A percentile compares a stretch with the other conserved stretches of the same genome.
Evolutionary conservation across 2,113 vertebrate species (phyloP).

Genomic region (Glaucidium brasilianum): DNA sequence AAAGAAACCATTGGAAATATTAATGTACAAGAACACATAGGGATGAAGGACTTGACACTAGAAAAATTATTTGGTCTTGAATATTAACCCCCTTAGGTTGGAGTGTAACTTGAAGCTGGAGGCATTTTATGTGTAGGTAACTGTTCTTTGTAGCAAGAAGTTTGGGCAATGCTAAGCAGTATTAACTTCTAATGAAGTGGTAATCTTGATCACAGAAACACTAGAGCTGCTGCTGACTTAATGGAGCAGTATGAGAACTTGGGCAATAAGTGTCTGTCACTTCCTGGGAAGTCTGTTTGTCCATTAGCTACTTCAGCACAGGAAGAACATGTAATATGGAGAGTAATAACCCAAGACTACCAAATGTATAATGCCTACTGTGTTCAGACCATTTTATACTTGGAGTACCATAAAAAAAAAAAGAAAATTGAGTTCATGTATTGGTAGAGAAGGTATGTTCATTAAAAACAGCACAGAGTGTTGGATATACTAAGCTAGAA

Average conservation of each 20-base stretch:
- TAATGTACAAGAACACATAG: neutral
- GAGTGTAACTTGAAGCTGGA: neutral
- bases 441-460: neutral
- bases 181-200: neutral
- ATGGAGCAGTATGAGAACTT: neutral
- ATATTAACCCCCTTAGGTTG: neutral
- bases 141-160: neutral
- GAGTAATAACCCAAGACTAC: neutral
- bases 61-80: neutral
- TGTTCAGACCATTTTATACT: neutral
- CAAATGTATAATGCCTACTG: neutral
- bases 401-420: neutral
- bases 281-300: neutral
- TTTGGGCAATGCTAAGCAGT: neutral
- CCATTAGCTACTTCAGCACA: neutral
- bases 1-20: neutral
- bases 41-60: neutral
- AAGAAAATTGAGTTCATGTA: accelerated
- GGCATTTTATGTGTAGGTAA: neutral
- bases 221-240: neutral
- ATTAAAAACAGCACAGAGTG: neutral
- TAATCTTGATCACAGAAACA: neutral
- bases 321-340: neutral
- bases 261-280: neutral
- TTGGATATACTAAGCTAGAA: neutral